Base-by-base conservation (phyloP, 2,797 vertebrate species). In the Tiaroga cobitis region DNA sequence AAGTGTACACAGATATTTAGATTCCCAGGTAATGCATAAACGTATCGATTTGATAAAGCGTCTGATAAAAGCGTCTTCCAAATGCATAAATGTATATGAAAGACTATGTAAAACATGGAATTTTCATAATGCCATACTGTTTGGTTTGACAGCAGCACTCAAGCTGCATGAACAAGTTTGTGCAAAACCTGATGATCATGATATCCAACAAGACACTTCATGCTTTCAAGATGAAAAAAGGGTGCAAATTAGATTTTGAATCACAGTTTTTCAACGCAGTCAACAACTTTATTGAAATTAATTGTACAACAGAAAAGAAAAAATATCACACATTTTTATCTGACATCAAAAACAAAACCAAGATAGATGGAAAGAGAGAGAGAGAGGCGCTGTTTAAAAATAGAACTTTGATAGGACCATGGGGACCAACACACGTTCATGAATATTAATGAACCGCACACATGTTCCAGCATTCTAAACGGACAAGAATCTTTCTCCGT, bases 381-480 rank as follows among this genome's bases (percentile, higher is more conserved):
- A 34, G 34, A 75, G 75, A 26, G 65, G 46, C 39, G 49, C 18
- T 56, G 32, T 49, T 54, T 75, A 85, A 85, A 85, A 89, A 85
- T 81, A 87, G 76, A 85, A 85, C 56, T 59, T n/a, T 78, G 67
- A 89, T 78, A 65, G 51, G 32, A 29, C 86, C 63, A 49, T 83
- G n/a, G 86, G 72, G 65, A 81, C 19, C 56, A 16, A 51, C 73
- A 81, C 73, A 67, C 75, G 54, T 56, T 86, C 67, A 86, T 80
- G 81, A 86, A 86, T 77, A 59, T 78, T 78, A 63, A 77, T 77
- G 54, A 61, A 43, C 63, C 32, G 16, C 65, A 72, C 41, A 82
- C 73, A 72, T 61, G 59, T 84, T 81, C 63, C 72, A 84, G 77
- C 65, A 87, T 85, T 72, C 16, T 74, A 51, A 84, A 75, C 34